A percentile compares a stretch with the other conserved stretches of the same genome.
Conservation (phyloP, 2,113 vertebrate genomes). For the Pelobates fuscus region DNA sequence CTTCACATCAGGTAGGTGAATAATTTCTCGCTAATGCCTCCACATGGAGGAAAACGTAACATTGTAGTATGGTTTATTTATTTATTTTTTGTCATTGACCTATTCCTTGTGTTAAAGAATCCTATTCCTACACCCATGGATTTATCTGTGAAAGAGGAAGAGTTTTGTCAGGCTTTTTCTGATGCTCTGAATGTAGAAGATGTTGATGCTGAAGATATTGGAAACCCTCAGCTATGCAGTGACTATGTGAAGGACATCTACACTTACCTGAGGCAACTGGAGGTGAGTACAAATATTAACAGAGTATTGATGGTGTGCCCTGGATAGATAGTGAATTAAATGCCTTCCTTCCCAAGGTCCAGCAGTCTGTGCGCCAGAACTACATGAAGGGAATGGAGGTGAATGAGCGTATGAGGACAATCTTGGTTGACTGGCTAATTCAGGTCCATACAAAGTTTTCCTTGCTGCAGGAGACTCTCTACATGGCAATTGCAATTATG, state of each 20-base stretch:
- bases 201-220: slow-evolving; percentile 78
- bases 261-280: slow-evolving; percentile 78
- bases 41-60: too few relatives aligned
- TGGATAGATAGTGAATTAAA: background rate
- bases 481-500: slow-evolving; percentile 85
- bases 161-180: slow-evolving; percentile 89
- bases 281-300: slow-evolving; percentile 65
- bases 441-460: slow-evolving; percentile 91
- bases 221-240: slow-evolving; percentile 85
- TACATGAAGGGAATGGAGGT: slow-evolving; percentile 83
- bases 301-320: rapidly evolving
- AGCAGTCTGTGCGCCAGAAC: slow-evolving; percentile 72
- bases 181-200: slow-evolving; percentile 77
- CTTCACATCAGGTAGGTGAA: too few relatives aligned
- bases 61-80: too few relatives aligned
- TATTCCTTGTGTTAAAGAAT: too few relatives aligned
- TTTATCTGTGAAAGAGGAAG: slow-evolving; percentile 76
- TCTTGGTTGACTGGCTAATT: slow-evolving; percentile 94
- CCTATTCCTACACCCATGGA: too few relatives aligned
- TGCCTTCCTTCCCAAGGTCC: slow-evolving; percentile 61
- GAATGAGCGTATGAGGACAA: slow-evolving; percentile 83
- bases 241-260: slow-evolving; percentile 94
- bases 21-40: too few relatives aligned
- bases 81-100: too few relatives aligned
- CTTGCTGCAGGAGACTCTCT: slow-evolving; percentile 91